Evolutionary conservation across 2,888 invertebrate genomes (phyloP).

Genomic region (Dolichomitus sp.): DNA sequence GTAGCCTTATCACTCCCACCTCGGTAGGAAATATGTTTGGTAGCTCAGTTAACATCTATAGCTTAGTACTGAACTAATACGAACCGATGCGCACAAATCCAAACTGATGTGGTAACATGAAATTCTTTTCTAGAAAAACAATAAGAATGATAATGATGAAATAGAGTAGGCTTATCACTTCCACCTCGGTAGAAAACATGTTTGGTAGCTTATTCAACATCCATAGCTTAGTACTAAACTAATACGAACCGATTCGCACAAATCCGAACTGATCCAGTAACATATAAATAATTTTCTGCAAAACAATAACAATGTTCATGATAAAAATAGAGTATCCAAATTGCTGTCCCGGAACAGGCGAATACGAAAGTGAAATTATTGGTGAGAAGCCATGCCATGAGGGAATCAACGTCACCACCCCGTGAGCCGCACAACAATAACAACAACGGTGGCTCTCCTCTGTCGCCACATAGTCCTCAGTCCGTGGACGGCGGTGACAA

Average conservation of each 20-base stretch:
- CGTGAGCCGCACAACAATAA: constrained; percentile 86
- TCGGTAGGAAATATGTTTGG: too few species aligned
- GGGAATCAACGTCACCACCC: constrained; percentile 91
- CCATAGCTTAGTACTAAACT: too few species aligned
- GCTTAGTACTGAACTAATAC: too few species aligned
- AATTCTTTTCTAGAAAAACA: neutral
- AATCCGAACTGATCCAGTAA: neutral
- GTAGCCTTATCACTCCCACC: too few species aligned
- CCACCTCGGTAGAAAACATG: too few species aligned
- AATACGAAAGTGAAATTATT: constrained; percentile 93
- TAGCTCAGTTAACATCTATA: too few species aligned
- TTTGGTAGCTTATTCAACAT: too few species aligned
- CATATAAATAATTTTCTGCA: neutral
- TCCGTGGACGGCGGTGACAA: constrained; percentile 76
- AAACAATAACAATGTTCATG: neutral
- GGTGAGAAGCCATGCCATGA: constrained; percentile 96
- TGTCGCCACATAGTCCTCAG: constrained; percentile 79
- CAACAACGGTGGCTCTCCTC: constrained; percentile 72
- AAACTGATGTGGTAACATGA: neutral
- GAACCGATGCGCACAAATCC: neutral
- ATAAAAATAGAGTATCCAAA: neutral
- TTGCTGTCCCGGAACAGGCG: constrained; percentile 84
- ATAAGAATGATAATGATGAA: neutral
- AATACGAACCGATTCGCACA: neutral
- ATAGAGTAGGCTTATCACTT: too few species aligned